phyloP scores from a whole-genome alignment of 37 sponge, comb jelly and placozoan species.

The Bolinopsis microptera region DNA sequence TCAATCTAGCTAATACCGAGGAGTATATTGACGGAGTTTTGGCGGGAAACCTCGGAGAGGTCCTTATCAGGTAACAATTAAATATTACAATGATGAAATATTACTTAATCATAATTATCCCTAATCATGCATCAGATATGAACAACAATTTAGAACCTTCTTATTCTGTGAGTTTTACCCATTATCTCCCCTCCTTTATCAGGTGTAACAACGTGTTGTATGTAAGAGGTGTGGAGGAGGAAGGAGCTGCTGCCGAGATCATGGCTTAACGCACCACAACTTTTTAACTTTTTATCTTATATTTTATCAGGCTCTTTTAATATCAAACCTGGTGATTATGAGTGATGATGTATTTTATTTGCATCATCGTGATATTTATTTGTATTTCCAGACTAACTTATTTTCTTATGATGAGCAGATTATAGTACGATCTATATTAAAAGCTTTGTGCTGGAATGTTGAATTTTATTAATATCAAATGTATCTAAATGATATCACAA shows the following conservation, averaged over 20 bases:
- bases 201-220: slow-evolving; percentile 99
- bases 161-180: too few relatives aligned
- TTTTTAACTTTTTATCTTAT: neutral
- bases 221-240: slow-evolving; percentile 91
- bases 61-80: slow-evolving; percentile 91
- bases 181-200: neutral
- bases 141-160: too few relatives aligned
- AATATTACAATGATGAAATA: too few relatives aligned
- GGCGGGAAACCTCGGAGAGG: slow-evolving; percentile 94
- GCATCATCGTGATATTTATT: neutral
- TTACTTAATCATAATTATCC: neutral
- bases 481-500: too few relatives aligned
- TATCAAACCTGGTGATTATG: neutral
- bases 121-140: too few relatives aligned
- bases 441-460: too few relatives aligned
- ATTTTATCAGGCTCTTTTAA: too few relatives aligned
- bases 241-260: slow-evolving; percentile 85
- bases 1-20: slow-evolving; percentile 96
- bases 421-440: too few relatives aligned
- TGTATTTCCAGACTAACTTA: neutral
- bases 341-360: too few relatives aligned
- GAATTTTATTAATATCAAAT: too few relatives aligned
- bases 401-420: neutral
- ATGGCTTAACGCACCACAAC: neutral
- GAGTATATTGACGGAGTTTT: slow-evolving; percentile 89